Percentiles rank a stretch among this genome's conserved stretches.
Evolutionary conservation across 2,113 vertebrate genomes (phyloP).

Genomic region (Pogonocichla stellata): DNA sequence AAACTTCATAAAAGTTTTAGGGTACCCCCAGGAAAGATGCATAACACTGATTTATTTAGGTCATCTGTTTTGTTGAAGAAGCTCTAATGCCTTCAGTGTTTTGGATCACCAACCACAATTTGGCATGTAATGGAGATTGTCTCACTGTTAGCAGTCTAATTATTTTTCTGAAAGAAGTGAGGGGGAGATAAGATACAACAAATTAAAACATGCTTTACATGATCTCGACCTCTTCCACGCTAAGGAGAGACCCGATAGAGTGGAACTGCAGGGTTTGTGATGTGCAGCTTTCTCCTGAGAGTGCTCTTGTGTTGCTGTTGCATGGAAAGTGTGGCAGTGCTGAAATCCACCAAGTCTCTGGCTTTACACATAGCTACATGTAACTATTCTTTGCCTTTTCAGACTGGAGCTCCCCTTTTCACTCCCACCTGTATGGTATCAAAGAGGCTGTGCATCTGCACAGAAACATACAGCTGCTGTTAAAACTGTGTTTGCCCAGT

Average conservation of each 20-base stretch:
- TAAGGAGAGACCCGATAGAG: not conserved
- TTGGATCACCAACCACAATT: not conserved
- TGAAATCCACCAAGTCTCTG: not conserved
- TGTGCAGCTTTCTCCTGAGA: not conserved
- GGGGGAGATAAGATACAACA: not conserved
- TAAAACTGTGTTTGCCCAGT: not conserved
- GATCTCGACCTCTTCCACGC: accelerated
- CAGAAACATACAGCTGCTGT: not conserved
- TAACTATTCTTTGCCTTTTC: accelerated
- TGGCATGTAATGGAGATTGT: not conserved
- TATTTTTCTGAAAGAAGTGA: not conserved
- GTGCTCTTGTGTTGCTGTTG: not conserved
- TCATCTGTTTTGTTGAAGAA: not conserved
- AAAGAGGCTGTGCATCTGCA: not conserved
- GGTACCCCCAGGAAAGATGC: not conserved
- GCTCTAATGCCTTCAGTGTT: not conserved
- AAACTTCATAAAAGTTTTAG: not conserved
- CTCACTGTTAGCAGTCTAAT: not conserved
- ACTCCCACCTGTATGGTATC: not conserved
- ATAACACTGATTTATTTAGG: not conserved
- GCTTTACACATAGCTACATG: not conserved
- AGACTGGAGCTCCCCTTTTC: not conserved
- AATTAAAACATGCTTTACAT: not conserved
- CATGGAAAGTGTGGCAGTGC: not conserved
- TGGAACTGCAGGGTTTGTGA: not conserved